These are phyloP conservation scores for Amblyraja radiata DNA, from an alignment of 2,797 vertebrate genomes.

Conservation along the genomic window DNA sequence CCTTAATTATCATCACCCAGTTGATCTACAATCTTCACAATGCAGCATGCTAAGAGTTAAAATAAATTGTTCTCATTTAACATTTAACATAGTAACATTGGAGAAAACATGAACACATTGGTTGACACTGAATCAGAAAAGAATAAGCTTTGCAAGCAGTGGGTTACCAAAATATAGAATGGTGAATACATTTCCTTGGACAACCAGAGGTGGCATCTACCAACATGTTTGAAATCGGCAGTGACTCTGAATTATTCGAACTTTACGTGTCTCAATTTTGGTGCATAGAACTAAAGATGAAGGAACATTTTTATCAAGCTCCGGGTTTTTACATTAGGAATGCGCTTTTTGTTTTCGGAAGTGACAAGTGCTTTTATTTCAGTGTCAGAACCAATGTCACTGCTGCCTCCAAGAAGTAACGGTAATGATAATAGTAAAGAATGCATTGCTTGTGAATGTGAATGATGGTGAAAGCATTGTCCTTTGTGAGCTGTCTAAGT, in stretches of 20 bases:
- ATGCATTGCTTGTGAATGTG: background rate
- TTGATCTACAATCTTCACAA: background rate
- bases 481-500: background rate
- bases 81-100: background rate
- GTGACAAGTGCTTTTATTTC: conserved; percentile 31
- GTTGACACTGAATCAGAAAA: background rate
- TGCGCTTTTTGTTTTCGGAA: background rate
- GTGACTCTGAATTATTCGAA: conserved; percentile 3
- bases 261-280: conserved; percentile 16
- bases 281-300: background rate
- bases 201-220: background rate
- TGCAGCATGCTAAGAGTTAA: background rate
- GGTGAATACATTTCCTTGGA: background rate
- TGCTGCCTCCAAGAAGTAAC: background rate
- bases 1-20: background rate
- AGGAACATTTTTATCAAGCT: background rate
- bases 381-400: conserved; percentile 35
- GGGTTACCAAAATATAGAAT: background rate
- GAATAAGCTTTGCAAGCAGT: background rate
- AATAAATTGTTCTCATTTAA: no score
- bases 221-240: conserved; percentile 1
- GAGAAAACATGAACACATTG: background rate
- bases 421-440: conserved; percentile 6
- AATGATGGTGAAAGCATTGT: conserved; percentile 12
- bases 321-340: conserved; percentile 16